Evolutionary conservation across 2,888 invertebrate species (phyloP), one percentile per base, ranked within the genome.

Genomic region (Cephus nigrinus): DNA sequence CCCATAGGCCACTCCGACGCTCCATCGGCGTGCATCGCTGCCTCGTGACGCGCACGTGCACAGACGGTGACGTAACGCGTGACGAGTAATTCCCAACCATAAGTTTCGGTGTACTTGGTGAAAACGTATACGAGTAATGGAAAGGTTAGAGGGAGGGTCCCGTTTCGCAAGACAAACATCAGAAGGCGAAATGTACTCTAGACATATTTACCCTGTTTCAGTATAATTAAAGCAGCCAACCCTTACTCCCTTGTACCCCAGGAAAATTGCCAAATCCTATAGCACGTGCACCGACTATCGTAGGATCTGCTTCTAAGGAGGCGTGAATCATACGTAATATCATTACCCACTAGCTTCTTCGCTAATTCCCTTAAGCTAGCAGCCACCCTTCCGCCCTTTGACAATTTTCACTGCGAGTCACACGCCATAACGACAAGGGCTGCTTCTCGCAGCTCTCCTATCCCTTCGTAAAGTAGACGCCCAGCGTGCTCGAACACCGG

Each of bases 161-260:
- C 23, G 11, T 71, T 71, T 15, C 71, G 3, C 71, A 71, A 71
- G 71, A 71, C 71, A 71, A 71, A 71, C 71, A 71, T 71, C 71
- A 33, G 71, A 33, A 31, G 31, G 71, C 71, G 71, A 71, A 71
- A 31, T 71, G 15, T 71, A 11, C 71, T 31, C 71, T 31, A 71
- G 71, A 71, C 71, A 71, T 71, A 71, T 71, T 71, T 71, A 33
- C 71, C 11, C 15, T 71, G 71, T 71, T 71, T 71, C 31, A 31
- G 71, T 71, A 33, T 71, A 71, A 71, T 71, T 71, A 71, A 71
- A 71, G 33, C 71, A 33, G 9, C 71, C 55, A 55, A 71, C 71
- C 71, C 71, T 31, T 23, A 32, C 31, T 31, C 71, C 71, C 12
- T 71, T 31, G 31, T 55, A 55, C 1, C 5, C 55, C 55, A 23